Base-by-base conservation (phyloP, 2,888 invertebrate genomes). In the Diloba caeruleocephala region DNA sequence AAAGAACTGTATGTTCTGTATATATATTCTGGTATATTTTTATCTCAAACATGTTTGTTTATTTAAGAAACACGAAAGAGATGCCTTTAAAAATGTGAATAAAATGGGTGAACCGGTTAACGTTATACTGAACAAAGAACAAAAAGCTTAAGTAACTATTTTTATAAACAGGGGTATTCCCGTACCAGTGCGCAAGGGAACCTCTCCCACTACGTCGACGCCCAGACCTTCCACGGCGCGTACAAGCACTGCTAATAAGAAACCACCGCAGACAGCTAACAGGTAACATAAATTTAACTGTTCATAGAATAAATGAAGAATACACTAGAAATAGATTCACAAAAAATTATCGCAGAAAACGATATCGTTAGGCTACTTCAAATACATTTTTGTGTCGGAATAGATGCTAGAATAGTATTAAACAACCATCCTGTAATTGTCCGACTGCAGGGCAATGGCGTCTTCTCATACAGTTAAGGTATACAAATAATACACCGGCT, bases 91-190 rank as follows among this genome's bases (percentile, higher is more conserved):
- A 17, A n/a, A n/a, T n/a, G n/a, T n/a, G n/a, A n/a, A n/a, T n/a
- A n/a, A n/a, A n/a, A n/a, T n/a, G n/a, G n/a, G n/a, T n/a, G n/a
- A n/a, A n/a, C n/a, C n/a, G n/a, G n/a, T n/a, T n/a, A n/a, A n/a
- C n/a, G n/a, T n/a, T n/a, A n/a, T n/a, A n/a, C n/a, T n/a, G n/a
- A n/a, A n/a, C n/a, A n/a, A n/a, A n/a, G n/a, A 5, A 21, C 6
- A 21, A 21, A 21, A 1, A 7, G 7, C 3, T 15, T 15, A 10
- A 1, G 8, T 19, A 21, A 0, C 1, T 15, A 32, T 43, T 32
- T 7, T 21, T 17, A 6, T 58, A 5, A 25, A 9, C 80, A 93
- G 93, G 23, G 94, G 94, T 32, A 95, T 95, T 61, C 95, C 95
- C 13, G 92, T 95, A 7, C 90, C 94, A 3, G 91, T 90, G 1